Conservation (phyloP, 2,797 vertebrate species). For the Bradypus variegatus region DNA sequence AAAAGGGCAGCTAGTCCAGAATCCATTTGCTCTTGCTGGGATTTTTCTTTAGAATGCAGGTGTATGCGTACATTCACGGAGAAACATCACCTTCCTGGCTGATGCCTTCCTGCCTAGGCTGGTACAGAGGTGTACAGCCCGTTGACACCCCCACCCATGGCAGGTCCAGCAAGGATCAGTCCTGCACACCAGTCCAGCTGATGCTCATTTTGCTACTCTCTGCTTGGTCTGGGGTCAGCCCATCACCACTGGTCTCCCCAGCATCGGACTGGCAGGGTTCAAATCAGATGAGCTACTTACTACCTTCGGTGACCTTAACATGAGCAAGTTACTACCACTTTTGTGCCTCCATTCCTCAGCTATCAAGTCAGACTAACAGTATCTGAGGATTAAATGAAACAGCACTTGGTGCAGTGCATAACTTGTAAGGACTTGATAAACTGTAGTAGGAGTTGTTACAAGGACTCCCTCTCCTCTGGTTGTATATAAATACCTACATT, state of each 20-base stretch:
- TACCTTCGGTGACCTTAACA: background rate
- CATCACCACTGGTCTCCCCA: background rate
- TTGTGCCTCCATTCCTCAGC: constrained; percentile 33
- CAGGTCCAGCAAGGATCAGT: background rate
- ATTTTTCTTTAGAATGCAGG: background rate
- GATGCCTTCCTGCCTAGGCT: background rate
- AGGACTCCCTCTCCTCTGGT: background rate
- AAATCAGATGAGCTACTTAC: constrained; percentile 18
- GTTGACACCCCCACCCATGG: background rate
- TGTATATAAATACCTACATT: background rate
- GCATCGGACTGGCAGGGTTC: constrained; percentile 7
- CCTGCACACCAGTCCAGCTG: background rate
- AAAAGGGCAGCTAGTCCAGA: background rate
- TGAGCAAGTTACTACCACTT: constrained; percentile 34
- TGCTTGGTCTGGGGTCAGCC: background rate
- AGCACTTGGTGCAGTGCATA: constrained; percentile 9
- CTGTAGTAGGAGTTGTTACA: background rate
- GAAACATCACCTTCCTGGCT: background rate
- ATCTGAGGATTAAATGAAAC: background rate
- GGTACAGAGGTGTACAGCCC: background rate
- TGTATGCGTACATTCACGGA: background rate
- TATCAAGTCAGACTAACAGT: constrained; percentile 30
- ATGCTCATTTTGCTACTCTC: background rate
- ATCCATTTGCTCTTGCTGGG: background rate
- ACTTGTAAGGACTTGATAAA: background rate